Evolutionary conservation across 2,797 vertebrate genomes (phyloP).

Genomic region (Protosalanx chinensis): DNA sequence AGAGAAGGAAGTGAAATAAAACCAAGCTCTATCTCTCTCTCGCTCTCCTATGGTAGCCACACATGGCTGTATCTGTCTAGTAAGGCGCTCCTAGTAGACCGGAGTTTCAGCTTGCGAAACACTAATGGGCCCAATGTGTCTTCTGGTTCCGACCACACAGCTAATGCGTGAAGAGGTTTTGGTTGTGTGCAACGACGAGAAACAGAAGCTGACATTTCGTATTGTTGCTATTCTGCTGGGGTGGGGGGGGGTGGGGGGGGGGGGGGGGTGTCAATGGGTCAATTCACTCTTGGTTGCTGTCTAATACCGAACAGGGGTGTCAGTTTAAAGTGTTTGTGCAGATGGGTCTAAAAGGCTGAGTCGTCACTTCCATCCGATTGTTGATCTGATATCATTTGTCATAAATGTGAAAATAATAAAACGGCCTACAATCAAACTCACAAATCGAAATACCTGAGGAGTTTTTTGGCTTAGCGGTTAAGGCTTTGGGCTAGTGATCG

Average conservation of each 20-base stretch:
- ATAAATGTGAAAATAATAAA: no score
- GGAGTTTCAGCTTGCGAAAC: slow-evolving; percentile 47
- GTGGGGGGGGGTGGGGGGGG: no score
- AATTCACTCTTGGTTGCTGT: not conserved
- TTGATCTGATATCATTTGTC: no score
- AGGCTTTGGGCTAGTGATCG: no score
- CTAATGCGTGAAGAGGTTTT: not conserved
- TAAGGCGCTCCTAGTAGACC: slow-evolving; percentile 33
- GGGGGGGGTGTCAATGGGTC: not conserved
- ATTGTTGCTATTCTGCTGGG: not conserved
- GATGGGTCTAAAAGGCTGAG: not conserved
- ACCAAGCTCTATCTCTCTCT: slow-evolving; percentile 4
- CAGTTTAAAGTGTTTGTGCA: not conserved
- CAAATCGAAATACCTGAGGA: no score
- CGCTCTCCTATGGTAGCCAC: not conserved
- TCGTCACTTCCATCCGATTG: no score
- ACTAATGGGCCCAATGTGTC: not conserved
- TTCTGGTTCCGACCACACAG: no score
- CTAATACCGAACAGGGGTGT: not conserved
- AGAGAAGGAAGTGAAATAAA: slow-evolving; percentile 53
- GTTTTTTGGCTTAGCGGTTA: no score
- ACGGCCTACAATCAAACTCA: no score
- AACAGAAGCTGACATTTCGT: slow-evolving; percentile 25
- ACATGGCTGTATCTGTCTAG: not conserved
- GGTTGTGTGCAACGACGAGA: not conserved